Conservation (phyloP, 1,140 invertebrate species). For the Mizuhopecten yessoensis region DNA sequence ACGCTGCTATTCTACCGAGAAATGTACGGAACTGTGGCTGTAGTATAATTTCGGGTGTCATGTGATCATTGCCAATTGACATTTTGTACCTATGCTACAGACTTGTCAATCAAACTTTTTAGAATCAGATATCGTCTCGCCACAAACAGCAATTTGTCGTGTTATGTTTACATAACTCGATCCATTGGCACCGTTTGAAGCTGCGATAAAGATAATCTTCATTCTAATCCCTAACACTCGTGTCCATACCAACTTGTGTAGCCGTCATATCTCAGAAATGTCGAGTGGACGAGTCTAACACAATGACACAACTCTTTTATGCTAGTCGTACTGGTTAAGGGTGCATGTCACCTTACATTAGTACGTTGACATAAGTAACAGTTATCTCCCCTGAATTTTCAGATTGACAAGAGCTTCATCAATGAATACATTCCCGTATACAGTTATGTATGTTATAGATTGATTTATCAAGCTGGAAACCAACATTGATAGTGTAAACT, state of each 20-base stretch:
- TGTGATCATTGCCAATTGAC: background rate
- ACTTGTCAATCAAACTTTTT: background rate
- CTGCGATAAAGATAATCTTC: background rate
- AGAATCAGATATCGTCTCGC: background rate
- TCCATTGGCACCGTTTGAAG: background rate
- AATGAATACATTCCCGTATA: too few species aligned
- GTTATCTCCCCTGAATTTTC: background rate
- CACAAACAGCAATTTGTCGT: slow-evolving; percentile 13
- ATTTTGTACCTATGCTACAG: background rate
- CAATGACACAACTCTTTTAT: too few species aligned
- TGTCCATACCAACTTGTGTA: background rate
- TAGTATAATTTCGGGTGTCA: background rate
- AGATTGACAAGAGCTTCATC: too few species aligned
- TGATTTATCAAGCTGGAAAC: too few species aligned
- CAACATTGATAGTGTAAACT: too few species aligned
- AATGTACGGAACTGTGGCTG: too few species aligned
- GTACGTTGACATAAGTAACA: background rate
- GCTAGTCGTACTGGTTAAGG: background rate
- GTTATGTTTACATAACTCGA: slow-evolving; percentile 16
- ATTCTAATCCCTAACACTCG: background rate
- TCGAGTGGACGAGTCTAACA: background rate
- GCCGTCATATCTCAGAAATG: background rate
- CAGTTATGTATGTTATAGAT: too few species aligned
- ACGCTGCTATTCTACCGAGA: too few species aligned
- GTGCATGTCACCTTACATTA: background rate